Evolutionary conservation across 2,888 invertebrate genomes (phyloP).

Genomic region (Amiota mariae): DNA sequence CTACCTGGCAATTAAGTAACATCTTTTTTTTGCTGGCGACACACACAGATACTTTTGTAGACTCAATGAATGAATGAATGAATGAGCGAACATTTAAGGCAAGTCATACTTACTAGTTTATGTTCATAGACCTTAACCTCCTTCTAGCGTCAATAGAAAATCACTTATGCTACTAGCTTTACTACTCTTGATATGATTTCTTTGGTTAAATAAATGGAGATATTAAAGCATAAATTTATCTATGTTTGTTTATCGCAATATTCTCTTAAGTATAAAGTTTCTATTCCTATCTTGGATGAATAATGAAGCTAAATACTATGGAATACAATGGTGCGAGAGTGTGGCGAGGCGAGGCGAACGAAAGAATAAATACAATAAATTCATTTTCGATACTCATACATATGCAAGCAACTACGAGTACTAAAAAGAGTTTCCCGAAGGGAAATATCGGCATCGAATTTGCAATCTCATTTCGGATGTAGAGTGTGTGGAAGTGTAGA

Average conservation of each 20-base stretch:
- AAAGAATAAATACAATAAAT: too few relatives aligned
- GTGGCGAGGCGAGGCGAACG: too few relatives aligned
- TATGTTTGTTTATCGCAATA: too few relatives aligned
- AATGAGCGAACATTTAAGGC: too few relatives aligned
- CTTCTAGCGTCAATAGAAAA: neutral
- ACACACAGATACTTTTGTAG: too few relatives aligned
- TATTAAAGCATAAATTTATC: too few relatives aligned
- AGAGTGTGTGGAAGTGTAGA: neutral
- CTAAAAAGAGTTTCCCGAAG: conserved; percentile 17
- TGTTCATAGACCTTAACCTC: too few relatives aligned
- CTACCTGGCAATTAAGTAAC: conserved; percentile 12
- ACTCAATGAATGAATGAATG: neutral
- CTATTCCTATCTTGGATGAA: neutral
- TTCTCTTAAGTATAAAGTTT: neutral
- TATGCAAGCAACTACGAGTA: neutral
- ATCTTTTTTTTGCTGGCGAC: neutral
- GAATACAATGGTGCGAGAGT: neutral
- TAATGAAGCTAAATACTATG: neutral
- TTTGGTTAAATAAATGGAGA: neutral
- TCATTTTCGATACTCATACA: conserved; percentile 4
- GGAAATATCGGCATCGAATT: conserved; percentile 23
- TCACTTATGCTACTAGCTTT: neutral
- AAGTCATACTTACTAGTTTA: too few relatives aligned
- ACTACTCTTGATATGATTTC: neutral
- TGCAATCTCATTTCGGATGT: conserved; percentile 42